Evolutionary conservation across 2,888 invertebrate species (phyloP), one percentile per base, ranked within the genome.

Genomic region (Diaphora mendica): DNA sequence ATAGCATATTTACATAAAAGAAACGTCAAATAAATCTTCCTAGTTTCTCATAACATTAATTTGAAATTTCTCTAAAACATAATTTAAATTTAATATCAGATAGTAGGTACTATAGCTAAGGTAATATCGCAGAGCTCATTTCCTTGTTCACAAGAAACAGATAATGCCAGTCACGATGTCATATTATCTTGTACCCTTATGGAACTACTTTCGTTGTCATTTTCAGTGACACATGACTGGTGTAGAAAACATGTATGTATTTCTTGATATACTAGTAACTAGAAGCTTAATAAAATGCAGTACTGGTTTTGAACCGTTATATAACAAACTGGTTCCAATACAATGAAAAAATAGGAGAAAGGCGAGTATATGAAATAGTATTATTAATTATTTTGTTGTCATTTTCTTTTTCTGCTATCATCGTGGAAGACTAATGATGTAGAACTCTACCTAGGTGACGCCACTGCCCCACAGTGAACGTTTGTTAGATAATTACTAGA

Each of bases 81-180:
- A 15, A 30, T 17, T 30, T 30, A 7, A 30, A 62, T 62, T 62
- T 62, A 62, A 62, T 30, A 62, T 62, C 62, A 30, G 17, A 5
- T 30, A 17, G 62, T n/a, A n/a, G n/a, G n/a, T 62, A 15, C 30
- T 8, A 30, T 17, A 30, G 15, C 59, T 62, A 26, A n/a, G n/a
- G 59, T 62, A 62, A 30, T 62, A 65, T 35, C 17, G 23, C 64
- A 23, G 39, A 35, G 35, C 9, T 65, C 23, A 64, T 64, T 23
- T 64, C 64, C 17, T 30, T 30, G 20, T 68, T 68, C 64, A 62
- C 42, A 35, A 35, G 67, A 42, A 30, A 59, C 26, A 59, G 66
- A 59, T 59, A 68, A 68, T n/a, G 68, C 51, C 68, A 55, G 33
- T 33, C 30, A 68, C 33, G 44, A 55, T 30, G 44, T 78, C 71